Evolutionary conservation across 2,888 invertebrate species (phyloP).

Genomic region (Drosophila birchii): DNA sequence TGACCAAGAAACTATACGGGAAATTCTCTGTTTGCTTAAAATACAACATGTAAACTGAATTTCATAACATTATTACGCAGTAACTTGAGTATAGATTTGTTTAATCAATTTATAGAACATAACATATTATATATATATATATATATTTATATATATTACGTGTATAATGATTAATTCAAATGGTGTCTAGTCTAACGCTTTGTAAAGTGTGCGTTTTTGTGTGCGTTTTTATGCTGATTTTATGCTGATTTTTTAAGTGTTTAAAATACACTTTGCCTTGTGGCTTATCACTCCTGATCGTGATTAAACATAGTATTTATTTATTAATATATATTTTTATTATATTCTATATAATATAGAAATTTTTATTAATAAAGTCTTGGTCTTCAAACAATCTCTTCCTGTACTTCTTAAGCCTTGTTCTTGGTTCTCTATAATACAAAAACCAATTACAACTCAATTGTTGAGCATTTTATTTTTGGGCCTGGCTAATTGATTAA

Average conservation of each 20-base stretch:
- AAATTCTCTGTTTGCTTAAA: neutral
- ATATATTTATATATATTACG: neutral
- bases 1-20: neutral
- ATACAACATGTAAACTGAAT: neutral
- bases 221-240: neutral
- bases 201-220: slow-evolving; percentile 5
- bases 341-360: no score
- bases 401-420: neutral
- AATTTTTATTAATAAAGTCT: no score
- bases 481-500: slow-evolving; percentile 71
- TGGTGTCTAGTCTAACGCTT: slow-evolving; percentile 2
- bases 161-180: slow-evolving; percentile 1
- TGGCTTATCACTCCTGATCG: neutral
- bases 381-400: no score
- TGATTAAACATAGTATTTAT: no score
- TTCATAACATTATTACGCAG: neutral
- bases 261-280: slow-evolving; percentile 6
- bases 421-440: neutral
- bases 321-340: no score
- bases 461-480: slow-evolving; percentile 56
- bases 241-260: neutral
- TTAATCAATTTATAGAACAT: neutral
- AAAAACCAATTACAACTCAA: slow-evolving; percentile 72
- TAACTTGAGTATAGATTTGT: neutral
- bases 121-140: neutral